phyloP scores from a whole-genome alignment of 2,797 vertebrate species.

The Chromobotia macracanthus region DNA sequence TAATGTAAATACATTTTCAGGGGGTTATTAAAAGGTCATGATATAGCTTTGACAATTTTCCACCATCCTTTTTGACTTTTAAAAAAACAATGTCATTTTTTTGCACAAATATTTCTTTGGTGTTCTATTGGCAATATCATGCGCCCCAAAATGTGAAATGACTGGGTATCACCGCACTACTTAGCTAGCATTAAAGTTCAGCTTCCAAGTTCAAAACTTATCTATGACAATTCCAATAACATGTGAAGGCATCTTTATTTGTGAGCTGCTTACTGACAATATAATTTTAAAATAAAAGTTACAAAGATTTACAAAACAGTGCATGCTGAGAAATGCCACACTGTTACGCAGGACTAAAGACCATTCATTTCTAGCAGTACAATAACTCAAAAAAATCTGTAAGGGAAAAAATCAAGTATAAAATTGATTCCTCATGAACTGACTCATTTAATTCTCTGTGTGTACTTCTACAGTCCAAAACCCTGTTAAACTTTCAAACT shows the following conservation, averaged over 20 bases:
- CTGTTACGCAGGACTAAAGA: not conserved
- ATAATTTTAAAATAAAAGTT: too few species aligned
- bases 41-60: not conserved
- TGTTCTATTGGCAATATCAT: too few species aligned
- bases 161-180: not conserved
- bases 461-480: conserved; percentile 6
- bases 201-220: too few species aligned
- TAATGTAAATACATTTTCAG: not conserved
- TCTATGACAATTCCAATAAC: too few species aligned
- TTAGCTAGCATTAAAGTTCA: not conserved
- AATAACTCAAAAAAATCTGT: too few species aligned
- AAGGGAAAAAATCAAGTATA: too few species aligned
- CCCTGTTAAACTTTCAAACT: conserved; percentile 2
- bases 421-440: not conserved
- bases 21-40: not conserved
- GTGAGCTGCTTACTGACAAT: not conserved
- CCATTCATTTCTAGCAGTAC: too few species aligned
- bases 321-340: too few species aligned
- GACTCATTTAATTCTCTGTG: not conserved
- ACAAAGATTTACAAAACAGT: too few species aligned
- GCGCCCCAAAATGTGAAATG: too few species aligned
- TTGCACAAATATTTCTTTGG: too few species aligned
- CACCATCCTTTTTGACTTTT: not conserved
- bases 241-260: not conserved
- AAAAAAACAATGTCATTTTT: too few species aligned